These are phyloP conservation scores for Neoarius graeffei DNA, from an alignment of 2,113 vertebrate genomes.

Conservation along the genomic window DNA sequence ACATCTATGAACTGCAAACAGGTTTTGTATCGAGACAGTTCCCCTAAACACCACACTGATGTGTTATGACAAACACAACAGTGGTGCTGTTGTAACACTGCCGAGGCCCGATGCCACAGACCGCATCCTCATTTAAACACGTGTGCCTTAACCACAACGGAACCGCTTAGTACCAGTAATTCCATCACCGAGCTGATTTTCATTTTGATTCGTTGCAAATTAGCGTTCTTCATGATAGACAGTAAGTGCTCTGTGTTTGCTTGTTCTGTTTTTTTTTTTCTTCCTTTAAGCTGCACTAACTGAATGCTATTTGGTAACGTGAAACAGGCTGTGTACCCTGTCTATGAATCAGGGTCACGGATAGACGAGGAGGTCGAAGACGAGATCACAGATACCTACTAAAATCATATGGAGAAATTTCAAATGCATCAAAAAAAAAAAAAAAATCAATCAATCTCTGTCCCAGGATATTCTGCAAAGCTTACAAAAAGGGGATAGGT, in stretches of 20 bases:
- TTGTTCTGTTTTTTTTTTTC: not conserved
- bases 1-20: conserved; percentile 5
- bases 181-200: not conserved
- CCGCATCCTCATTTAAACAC: not conserved
- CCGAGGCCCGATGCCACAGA: not conserved
- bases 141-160: not conserved
- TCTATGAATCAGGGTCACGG: not conserved
- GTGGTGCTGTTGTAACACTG: not conserved
- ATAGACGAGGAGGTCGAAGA: conserved; percentile 15
- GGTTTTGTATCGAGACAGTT: not conserved
- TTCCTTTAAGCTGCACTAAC: conserved; percentile 20
- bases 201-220: conserved; percentile 21
- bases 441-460: not conserved
- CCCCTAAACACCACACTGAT: not conserved
- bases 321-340: not conserved
- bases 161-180: conserved; percentile 40
- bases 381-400: conserved; percentile 11
- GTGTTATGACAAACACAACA: not conserved
- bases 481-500: conserved; percentile 22
- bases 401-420: not conserved
- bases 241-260: conserved; percentile 42
- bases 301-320: conserved; percentile 3
- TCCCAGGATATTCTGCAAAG: conserved; percentile 10
- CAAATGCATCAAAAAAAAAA: not conserved
- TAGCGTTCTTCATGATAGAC: conserved; percentile 4